Conservation (phyloP, 2,888 invertebrate species). For the Melanophora roralis region DNA sequence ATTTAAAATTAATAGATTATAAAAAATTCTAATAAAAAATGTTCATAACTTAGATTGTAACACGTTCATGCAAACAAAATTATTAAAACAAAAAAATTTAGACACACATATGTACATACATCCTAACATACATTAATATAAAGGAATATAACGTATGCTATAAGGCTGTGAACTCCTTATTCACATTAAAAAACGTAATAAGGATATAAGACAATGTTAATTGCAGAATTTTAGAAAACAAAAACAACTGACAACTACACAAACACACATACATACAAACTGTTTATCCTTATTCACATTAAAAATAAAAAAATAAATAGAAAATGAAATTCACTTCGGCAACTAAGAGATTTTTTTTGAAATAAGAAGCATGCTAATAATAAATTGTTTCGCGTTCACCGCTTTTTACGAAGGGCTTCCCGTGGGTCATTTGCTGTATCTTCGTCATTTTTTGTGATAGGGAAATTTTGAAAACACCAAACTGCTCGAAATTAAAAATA, state of each 20-base stretch:
- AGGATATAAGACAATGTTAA: slow-evolving; percentile 38
- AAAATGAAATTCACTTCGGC: slow-evolving; percentile 42
- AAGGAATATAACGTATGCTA: slow-evolving; percentile 64
- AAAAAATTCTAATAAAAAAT: slow-evolving; percentile 15
- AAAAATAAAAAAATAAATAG: slow-evolving; percentile 2
- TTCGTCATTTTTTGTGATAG: too few species aligned
- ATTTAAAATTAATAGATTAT: slow-evolving; percentile 18
- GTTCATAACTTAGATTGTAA: slow-evolving; percentile 41
- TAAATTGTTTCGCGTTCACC: too few species aligned
- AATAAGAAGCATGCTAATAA: slow-evolving; percentile 1
- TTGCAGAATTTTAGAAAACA: slow-evolving; percentile 40
- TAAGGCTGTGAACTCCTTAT: slow-evolving; percentile 68
- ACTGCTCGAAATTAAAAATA: too few species aligned
- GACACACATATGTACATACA: neutral
- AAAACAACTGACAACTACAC: neutral
- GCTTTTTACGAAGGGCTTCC: too few species aligned
- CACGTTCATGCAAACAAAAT: too few species aligned
- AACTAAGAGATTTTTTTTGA: slow-evolving; percentile 34
- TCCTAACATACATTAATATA: slow-evolving; percentile 31
- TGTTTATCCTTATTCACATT: too few species aligned
- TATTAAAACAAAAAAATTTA: neutral
- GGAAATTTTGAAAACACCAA: too few species aligned
- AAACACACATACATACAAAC: neutral
- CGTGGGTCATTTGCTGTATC: too few species aligned
- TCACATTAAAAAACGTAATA: slow-evolving; percentile 21